Conservation (phyloP, 1,140 invertebrate genomes). For the Saccostrea echinata region DNA sequence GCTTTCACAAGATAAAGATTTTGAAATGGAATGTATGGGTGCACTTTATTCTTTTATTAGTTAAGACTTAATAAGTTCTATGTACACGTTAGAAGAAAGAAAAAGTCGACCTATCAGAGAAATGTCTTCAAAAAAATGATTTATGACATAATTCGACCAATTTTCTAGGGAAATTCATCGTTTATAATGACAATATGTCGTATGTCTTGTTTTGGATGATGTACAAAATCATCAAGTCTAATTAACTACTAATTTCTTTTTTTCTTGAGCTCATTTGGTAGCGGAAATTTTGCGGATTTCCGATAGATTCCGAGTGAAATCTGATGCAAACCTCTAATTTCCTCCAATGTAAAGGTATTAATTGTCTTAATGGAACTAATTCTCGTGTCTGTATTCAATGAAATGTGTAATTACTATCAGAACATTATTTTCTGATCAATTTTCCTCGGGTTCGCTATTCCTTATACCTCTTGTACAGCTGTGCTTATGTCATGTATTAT, state of each 20-base stretch:
- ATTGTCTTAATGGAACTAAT: slow-evolving; percentile 21
- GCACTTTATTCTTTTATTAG: too few species aligned
- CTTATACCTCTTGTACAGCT: not conserved
- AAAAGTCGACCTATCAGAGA: not conserved
- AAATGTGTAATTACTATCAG: not conserved
- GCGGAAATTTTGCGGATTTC: slow-evolving; percentile 3
- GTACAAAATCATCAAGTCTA: not conserved
- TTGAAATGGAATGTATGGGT: too few species aligned
- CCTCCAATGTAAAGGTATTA: not conserved
- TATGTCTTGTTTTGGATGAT: not conserved
- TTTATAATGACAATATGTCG: not conserved
- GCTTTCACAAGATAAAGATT: too few species aligned
- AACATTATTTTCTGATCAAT: not conserved
- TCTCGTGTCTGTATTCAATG: slow-evolving; percentile 8
- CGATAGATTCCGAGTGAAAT: slow-evolving; percentile 18
- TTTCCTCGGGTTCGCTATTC: not conserved
- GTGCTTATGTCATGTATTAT: not conserved
- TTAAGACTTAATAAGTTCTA: too few species aligned
- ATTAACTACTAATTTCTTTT: slow-evolving; percentile 14
- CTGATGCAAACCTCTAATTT: not conserved
- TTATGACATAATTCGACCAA: not conserved
- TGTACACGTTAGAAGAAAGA: not conserved
- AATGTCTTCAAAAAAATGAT: not conserved
- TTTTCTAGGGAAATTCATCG: not conserved
- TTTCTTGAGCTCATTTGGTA: not conserved